Base-by-base conservation (phyloP, 1,140 invertebrate genomes). In the Brachionus rubens region DNA sequence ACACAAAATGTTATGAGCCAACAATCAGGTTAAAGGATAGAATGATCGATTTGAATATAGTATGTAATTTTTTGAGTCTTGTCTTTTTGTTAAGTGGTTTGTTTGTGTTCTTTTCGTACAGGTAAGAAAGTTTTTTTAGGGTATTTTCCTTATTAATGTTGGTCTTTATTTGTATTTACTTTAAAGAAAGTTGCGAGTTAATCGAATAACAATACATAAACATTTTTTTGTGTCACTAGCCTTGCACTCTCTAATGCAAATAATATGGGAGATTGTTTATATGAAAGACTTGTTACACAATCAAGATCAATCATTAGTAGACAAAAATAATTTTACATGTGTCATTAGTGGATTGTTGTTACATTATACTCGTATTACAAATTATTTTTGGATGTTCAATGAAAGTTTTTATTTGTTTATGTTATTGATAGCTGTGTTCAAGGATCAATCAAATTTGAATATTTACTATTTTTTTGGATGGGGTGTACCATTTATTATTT, bases 351-450 rank as follows among this genome's bases (percentile, higher is more conserved):
- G 26, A 40, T 9, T 72, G 10, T 30, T 54, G 26, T 36, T 72
- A 21, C 46, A 72, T 41, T 72, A 72, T 54, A 54, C 50, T 14
- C 19, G 68, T 3, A n/a, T 24, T 33, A 72, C 68, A 50, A 72
- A 72, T 36, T 72, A 72, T 26, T 72, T 72, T 72, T 72, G 68
- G 68, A 72, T 72, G 68, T 72, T 72, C 46, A 72, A 72, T 24
- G 68, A 72, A 50, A 72, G 68, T 16, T 50, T 72, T 72, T 72
- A 50, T 54, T 36, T 72, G 16, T 72, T 72, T 26, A 72, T 50
- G 14, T 26, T 72, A 9, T n/a, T 72, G 4, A 9, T 50, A 1
- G 46, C 43, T 50, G 68, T 72, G 6, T 72, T 72, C 68, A 54
- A 72, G 19, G 46, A 72, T 19, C 68, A 48, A 48, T 40, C 46